phyloP scores from a whole-genome alignment of 1,140 invertebrate genomes.

The Bombus huntii region DNA sequence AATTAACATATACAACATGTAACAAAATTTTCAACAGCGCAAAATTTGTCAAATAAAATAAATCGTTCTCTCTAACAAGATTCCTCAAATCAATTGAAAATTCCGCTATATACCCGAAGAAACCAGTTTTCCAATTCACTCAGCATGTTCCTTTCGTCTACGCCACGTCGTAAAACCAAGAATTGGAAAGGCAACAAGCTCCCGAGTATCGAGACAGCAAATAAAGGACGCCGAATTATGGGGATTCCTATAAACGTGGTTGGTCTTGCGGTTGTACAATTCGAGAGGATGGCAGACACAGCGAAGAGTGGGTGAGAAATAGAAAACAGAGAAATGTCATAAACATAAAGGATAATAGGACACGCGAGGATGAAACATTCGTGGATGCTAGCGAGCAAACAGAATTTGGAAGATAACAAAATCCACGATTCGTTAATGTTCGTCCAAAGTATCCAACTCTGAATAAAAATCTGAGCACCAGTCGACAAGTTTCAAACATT shows the following conservation, averaged over 20 bases:
- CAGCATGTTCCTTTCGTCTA: not conserved
- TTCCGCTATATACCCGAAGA: not conserved
- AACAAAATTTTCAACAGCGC: too few species aligned
- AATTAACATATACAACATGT: too few species aligned
- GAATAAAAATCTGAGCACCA: too few species aligned
- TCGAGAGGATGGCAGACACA: not conserved
- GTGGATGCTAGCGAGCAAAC: too few species aligned
- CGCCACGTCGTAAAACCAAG: not conserved
- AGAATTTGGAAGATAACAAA: too few species aligned
- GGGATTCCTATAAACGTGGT: constrained; percentile 49
- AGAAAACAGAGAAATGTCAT: too few species aligned
- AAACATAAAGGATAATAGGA: not conserved
- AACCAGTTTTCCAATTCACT: constrained; percentile 19
- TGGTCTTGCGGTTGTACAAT: constrained; percentile 31
- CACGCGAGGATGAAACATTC: too few species aligned
- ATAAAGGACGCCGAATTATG: constrained; percentile 37
- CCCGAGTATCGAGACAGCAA: constrained; percentile 10
- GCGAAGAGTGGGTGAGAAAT: not conserved
- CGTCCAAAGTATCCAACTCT: too few species aligned
- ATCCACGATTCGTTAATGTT: too few species aligned
- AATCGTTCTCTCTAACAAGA: not conserved
- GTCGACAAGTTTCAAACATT: too few species aligned
- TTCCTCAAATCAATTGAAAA: not conserved
- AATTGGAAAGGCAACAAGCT: constrained; percentile 32
- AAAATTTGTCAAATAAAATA: not conserved